These are phyloP conservation scores for Luffia ferchaultella DNA, from an alignment of 2,888 invertebrate species.

Conservation along the genomic window DNA sequence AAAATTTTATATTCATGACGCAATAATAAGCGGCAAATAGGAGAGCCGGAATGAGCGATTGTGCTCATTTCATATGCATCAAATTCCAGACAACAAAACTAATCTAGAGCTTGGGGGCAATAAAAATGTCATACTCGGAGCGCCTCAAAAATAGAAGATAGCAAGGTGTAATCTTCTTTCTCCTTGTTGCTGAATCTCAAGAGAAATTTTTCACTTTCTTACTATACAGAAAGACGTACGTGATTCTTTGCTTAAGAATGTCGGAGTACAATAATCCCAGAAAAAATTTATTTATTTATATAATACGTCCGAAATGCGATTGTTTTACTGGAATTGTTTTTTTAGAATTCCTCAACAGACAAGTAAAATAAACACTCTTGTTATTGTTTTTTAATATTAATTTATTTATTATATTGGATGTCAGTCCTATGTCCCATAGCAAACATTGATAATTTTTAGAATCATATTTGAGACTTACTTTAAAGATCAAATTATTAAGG, in stretches of 20 bases:
- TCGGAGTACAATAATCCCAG: neutral
- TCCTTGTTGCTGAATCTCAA: slow-evolving; percentile 60
- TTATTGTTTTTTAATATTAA: too few species aligned
- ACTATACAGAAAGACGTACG: slow-evolving; percentile 25
- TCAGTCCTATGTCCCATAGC: too few species aligned
- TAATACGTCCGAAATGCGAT: neutral
- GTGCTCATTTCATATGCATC: slow-evolving; percentile 63
- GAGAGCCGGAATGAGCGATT: slow-evolving; percentile 45
- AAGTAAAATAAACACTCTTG: too few species aligned
- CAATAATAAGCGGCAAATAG: slow-evolving; percentile 27
- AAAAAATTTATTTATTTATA: neutral
- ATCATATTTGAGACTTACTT: too few species aligned
- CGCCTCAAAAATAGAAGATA: slow-evolving; percentile 53
- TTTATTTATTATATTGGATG: too few species aligned
- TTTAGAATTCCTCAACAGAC: neutral
- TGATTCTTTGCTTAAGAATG: neutral
- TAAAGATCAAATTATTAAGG: too few species aligned
- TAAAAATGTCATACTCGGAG: slow-evolving; percentile 59
- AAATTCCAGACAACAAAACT: slow-evolving; percentile 62
- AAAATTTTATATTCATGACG: slow-evolving; percentile 47
- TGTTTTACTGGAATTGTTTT: neutral
- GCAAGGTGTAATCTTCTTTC: slow-evolving; percentile 59
- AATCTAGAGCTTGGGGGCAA: slow-evolving; percentile 56
- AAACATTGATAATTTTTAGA: too few species aligned
- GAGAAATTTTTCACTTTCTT: slow-evolving; percentile 56